phyloP scores from a whole-genome alignment of 30 jellyfish, hydroid and myxozoan species.

The Catostylus mosaicus region DNA sequence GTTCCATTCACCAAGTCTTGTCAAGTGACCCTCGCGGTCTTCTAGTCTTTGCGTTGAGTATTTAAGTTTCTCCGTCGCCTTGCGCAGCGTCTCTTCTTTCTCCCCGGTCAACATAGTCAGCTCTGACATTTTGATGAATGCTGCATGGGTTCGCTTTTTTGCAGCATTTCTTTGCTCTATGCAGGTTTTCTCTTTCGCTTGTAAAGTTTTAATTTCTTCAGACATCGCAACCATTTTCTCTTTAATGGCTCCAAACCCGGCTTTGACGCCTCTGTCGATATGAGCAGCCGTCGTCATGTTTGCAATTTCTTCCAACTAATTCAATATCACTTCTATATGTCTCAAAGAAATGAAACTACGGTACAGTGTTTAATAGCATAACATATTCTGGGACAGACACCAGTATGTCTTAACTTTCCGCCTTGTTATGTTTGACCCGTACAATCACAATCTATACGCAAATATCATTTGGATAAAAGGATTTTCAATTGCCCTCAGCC shows the following conservation, averaged over 20 bases:
- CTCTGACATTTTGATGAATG: constrained; percentile 59
- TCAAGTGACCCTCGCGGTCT: constrained; percentile 40
- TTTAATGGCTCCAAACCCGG: constrained; percentile 56
- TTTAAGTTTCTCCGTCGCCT: constrained; percentile 26
- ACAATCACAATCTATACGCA: neutral
- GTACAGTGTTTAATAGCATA: neutral
- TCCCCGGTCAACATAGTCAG: constrained; percentile 53
- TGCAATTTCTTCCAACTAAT: neutral
- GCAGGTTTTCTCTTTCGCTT: constrained; percentile 21
- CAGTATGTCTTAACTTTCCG: neutral
- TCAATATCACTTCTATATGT: neutral
- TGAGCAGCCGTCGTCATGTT: constrained; percentile 50
- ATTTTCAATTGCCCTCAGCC: neutral
- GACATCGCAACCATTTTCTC: constrained; percentile 48
- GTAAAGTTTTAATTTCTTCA: constrained; percentile 25
- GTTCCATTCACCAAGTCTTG: constrained; percentile 45
- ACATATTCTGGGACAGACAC: neutral
- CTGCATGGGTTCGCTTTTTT: constrained; percentile 27
- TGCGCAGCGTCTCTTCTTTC: constrained; percentile 54
- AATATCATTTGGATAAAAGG: neutral
- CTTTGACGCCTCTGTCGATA: constrained; percentile 52
- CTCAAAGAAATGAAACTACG: neutral
- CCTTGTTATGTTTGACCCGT: neutral
- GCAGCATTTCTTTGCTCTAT: neutral
- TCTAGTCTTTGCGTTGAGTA: constrained; percentile 9